Base-by-base conservation (phyloP, 1,140 invertebrate species). In the Bombus superbus region DNA sequence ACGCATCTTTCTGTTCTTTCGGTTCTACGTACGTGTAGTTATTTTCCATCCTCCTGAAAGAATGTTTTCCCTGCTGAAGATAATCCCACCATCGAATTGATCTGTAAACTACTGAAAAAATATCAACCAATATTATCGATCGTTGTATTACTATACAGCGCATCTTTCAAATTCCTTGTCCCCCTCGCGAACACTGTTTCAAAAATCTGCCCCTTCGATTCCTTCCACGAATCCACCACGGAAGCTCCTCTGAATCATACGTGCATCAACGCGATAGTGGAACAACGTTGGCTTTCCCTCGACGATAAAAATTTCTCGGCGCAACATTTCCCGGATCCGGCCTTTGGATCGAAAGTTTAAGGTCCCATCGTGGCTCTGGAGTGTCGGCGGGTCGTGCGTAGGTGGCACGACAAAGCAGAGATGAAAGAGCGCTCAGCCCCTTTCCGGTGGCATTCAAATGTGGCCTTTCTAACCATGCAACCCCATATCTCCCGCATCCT, bases 361-460 rank as follows among this genome's bases (percentile, higher is more conserved):
- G 32, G 71, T 89, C 32, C 42, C 47, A 71, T 62, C 53, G 53
- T 69, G 35, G 68, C 35, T 64, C n/a, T 28, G 72, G 85, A 88
- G 62, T 85, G 73, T 44, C 69, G 35, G 28, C 47, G 53, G 69
- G 64, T 72, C 40, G 22, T 40, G 86, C 47, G 86, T 76, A 85
- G 90, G 73, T 89, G 79, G 88, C 85, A 87, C 85, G 89, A 88
- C 81, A 86, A 90, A 90, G 84, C 77, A 35, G 86, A 92, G 91
- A 94, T 93, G 91, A 94, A 93, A 94, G 93, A 91, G 89, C 87
- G 83, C 83, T 83, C 86, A 82, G 85, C 89, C 71, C 77, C 85
- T 90, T 92, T 92, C 90, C 86, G 89, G 83, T 86, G 91, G 91
- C 89, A 94, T 94, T 93, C 92, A 94, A 94, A 94, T 93, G 94